A percentile compares a stretch with the other conserved stretches of the same genome.
Conservation (phyloP, 23 tunicate species). For the Trididemnum miniatum region DNA sequence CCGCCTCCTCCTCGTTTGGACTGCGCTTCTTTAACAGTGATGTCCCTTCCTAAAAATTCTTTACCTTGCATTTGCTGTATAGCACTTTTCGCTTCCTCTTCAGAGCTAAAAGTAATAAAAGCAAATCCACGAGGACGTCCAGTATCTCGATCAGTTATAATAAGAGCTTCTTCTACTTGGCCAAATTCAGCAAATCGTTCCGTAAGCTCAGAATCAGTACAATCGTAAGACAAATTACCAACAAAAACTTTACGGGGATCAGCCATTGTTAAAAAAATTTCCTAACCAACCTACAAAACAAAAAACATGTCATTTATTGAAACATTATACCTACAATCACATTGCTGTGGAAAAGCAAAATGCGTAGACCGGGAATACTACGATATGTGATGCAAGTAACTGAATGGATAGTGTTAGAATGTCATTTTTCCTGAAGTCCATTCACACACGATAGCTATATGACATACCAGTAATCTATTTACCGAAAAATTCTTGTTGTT, state of each 20-base stretch:
- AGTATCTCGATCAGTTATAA: constrained; percentile 57
- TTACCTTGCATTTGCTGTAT: not conserved
- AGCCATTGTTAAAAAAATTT: constrained; percentile 6
- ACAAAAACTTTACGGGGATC: constrained; percentile 51
- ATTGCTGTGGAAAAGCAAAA: no score
- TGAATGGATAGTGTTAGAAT: no score
- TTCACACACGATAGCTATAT: no score
- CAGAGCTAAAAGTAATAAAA: constrained; percentile 38
- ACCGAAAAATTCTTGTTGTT: no score
- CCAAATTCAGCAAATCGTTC: not conserved
- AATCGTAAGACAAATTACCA: constrained; percentile 56
- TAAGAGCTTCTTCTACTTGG: constrained; percentile 27
- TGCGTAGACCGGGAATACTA: no score
- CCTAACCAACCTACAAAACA: not conserved
- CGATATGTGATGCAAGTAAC: no score
- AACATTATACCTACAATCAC: no score
- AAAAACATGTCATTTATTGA: not conserved
- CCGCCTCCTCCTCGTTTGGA: constrained; percentile 30
- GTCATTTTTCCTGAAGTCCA: no score
- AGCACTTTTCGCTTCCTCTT: constrained; percentile 27
- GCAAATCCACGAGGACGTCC: constrained; percentile 65
- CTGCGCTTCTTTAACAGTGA: constrained; percentile 39
- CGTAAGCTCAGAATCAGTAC: constrained; percentile 19
- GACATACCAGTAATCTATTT: no score
- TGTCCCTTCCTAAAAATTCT: not conserved